Base-by-base conservation (phyloP, 2,888 invertebrate genomes). In the Caenorhabditis auriculariae region DNA sequence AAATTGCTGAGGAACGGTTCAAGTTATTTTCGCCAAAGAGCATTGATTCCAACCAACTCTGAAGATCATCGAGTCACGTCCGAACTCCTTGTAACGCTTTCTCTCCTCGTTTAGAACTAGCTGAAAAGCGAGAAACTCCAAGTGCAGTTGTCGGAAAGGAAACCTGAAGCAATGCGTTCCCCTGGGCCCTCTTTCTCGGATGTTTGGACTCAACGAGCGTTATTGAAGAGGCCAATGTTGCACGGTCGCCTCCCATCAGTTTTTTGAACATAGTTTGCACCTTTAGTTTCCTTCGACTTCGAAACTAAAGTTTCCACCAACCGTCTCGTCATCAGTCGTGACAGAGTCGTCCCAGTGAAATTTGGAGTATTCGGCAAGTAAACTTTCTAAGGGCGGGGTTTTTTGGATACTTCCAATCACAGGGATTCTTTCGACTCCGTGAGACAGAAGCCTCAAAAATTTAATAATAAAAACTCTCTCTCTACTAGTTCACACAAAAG, bases 151-250 rank as follows among this genome's bases (percentile, higher is more conserved):
- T 26, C n/a, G 27, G 27, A 24, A 17, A 50, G 7, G 21, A 17
- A 50, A 54, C 58, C 53, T 60, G 54, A 37, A 70, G 37, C 23
- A 70, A 39, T 26, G 57, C 15, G 32, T 67, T 83, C 4, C 83
- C 85, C 53, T 83, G 80, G 17, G 78, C 78, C 60, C 81, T 82
- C 69, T 84, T 84, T 32, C 59, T 61, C 15, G 81, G 79, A 74
- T 85, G 82, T 12, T 76, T 76, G 2, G 85, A 84, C 66, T 86
- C 85, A 9, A 84, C 83, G 2, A 86, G 77, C 28, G 86, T 86
- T 54, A 86, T 86, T 2, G 82, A 80, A 61, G 81, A 77, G 6
- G 86, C 84, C 39, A 86, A 76, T 46, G 80, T 72, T 2, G 83
- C 82, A 43, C 85, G 66, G 2, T 83, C 69, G 0, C 83, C 82